Conservation (phyloP, 2,888 invertebrate genomes). For the Phlogophora meticulosa region DNA sequence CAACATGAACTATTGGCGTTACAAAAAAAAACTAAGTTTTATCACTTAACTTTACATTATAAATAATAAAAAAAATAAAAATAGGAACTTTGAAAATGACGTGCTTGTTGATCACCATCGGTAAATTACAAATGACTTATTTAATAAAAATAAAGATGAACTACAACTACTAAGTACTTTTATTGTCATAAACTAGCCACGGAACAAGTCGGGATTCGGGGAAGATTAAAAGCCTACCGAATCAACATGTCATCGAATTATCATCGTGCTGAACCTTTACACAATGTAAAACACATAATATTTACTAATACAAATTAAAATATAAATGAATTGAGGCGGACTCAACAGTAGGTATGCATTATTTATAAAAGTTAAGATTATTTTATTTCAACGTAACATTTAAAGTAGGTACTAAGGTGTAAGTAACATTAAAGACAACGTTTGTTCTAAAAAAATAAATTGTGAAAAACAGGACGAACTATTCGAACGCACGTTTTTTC, state of each 20-base stretch:
- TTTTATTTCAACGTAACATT: slow-evolving; percentile 10
- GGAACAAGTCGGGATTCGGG: slow-evolving; percentile 18
- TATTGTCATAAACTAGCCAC: slow-evolving; percentile 46
- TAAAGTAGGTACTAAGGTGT: slow-evolving; percentile 1
- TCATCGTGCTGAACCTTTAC: slow-evolving; percentile 7
- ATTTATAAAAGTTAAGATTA: slow-evolving; percentile 15
- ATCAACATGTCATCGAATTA: slow-evolving; percentile 1
- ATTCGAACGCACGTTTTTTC: not conserved
- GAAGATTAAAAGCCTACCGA: slow-evolving; percentile 5
- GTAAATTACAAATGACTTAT: slow-evolving; percentile 41
- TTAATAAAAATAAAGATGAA: slow-evolving; percentile 21
- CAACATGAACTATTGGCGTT: slow-evolving; percentile 48
- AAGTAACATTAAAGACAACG: slow-evolving; percentile 10
- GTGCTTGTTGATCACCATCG: slow-evolving; percentile 67
- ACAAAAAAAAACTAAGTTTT: slow-evolving; percentile 52
- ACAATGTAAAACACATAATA: slow-evolving; percentile 25
- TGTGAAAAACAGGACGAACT: slow-evolving; percentile 5
- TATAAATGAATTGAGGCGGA: slow-evolving; percentile 60
- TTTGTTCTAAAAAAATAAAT: slow-evolving; percentile 11
- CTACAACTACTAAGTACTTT: slow-evolving; percentile 70
- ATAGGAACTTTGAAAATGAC: slow-evolving; percentile 79
- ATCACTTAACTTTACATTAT: slow-evolving; percentile 55
- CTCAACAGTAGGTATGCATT: slow-evolving; percentile 27
- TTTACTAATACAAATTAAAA: slow-evolving; percentile 42
- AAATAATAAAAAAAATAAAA: slow-evolving; percentile 71